Percentiles rank a stretch among this genome's conserved stretches.
These are phyloP conservation scores for Porphyrio hochstetteri DNA, from an alignment of 2,113 vertebrate species.

Conservation along the genomic window DNA sequence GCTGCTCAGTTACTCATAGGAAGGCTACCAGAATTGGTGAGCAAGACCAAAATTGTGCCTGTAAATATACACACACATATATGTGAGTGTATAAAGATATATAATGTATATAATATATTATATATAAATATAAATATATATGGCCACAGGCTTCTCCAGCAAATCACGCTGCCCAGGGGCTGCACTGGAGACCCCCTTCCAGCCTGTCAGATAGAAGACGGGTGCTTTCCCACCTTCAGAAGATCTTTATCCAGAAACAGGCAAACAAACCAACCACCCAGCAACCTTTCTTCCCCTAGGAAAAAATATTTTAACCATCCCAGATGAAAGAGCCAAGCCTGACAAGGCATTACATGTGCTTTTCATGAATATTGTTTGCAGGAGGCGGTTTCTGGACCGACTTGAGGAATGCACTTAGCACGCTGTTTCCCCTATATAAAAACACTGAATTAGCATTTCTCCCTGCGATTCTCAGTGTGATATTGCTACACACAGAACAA, in stretches of 20 bases:
- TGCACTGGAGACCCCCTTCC: background rate
- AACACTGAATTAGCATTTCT: slow-evolving; percentile 12
- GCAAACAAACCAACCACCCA: background rate
- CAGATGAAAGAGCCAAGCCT: background rate
- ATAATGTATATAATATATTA: no score
- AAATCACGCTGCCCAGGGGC: background rate
- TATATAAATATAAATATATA: no score
- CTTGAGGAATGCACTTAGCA: slow-evolving; percentile 32
- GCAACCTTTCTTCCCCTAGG: background rate
- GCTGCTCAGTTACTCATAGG: background rate
- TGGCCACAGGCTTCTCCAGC: background rate
- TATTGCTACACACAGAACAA: background rate
- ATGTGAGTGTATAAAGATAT: no score
- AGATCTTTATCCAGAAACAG: background rate
- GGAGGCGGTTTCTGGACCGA: background rate
- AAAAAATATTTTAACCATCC: background rate
- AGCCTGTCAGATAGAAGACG: background rate
- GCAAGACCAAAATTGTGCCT: background rate
- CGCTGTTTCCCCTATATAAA: background rate
- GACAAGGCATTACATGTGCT: background rate
- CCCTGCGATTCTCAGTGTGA: background rate
- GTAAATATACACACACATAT: no score
- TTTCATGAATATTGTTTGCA: background rate
- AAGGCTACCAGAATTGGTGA: background rate
- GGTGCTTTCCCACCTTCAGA: background rate